Conservation (phyloP, 2,888 invertebrate genomes). For the Colostygia pectinataria region DNA sequence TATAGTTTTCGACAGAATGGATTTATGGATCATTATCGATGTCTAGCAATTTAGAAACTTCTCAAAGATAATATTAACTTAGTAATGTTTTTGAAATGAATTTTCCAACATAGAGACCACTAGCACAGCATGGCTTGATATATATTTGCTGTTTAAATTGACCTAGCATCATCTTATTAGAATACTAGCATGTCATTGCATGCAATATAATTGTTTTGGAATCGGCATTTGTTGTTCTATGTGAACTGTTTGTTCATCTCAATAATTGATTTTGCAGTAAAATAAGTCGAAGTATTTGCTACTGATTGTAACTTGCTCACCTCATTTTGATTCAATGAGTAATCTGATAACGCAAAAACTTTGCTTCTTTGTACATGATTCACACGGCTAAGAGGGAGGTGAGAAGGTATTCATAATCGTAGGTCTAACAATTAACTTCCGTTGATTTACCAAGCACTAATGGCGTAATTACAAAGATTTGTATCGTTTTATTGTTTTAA, state of each 20-base stretch:
- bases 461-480: slow-evolving; percentile 62
- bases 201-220: slow-evolving; percentile 4
- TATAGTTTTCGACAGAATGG: too few relatives aligned
- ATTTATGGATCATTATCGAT: too few relatives aligned
- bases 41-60: too few relatives aligned
- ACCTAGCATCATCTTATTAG: not conserved
- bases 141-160: not conserved
- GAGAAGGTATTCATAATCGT: slow-evolving; percentile 64
- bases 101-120: too few relatives aligned
- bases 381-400: slow-evolving; percentile 62
- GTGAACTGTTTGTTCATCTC: slow-evolving; percentile 17
- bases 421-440: slow-evolving; percentile 69
- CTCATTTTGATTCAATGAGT: slow-evolving; percentile 52
- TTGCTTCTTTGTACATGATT: slow-evolving; percentile 53
- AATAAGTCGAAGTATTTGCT: slow-evolving; percentile 19
- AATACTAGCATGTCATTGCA: not conserved
- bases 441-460: slow-evolving; percentile 62
- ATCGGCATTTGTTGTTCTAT: slow-evolving; percentile 17
- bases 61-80: too few relatives aligned
- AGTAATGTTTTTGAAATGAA: too few relatives aligned
- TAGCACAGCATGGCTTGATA: too few relatives aligned
- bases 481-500: slow-evolving; percentile 54
- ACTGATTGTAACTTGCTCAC: slow-evolving; percentile 39
- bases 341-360: slow-evolving; percentile 59
- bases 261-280: slow-evolving; percentile 23